Base-by-base conservation (phyloP, 2,888 invertebrate genomes). In the Leucoma salicis region DNA sequence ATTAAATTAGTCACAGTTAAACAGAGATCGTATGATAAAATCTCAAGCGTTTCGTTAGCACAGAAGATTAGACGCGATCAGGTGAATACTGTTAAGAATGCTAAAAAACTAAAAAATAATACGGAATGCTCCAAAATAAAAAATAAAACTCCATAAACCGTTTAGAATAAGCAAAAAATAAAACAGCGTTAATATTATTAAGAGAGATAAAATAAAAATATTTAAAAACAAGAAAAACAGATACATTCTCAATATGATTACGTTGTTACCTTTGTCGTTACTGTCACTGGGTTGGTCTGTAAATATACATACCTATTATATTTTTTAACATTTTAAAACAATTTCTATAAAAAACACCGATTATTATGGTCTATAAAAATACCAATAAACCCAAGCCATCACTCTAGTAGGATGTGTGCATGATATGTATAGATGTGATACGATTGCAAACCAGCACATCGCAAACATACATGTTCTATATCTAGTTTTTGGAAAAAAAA, bases 241-340 rank as follows among this genome's bases (percentile, higher is more conserved):
- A 59, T 57, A 57, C 67, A 61, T 65, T 58, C 55, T 52, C 56
- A 46, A 49, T 53, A 45, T n/a, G 10, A 31, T 44, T 42, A 46
- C 49, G 45, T 50, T 55, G 54, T 86, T 88, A 88, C 88, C 87
- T 88, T 85, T 81, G 53, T 70, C 76, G 57, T 82, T 83, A 65
- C 55, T 72, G 70, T 88, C 88, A 57, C 73, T 79, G 38, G 78
- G 74, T 41, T 82, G 70, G 85, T 76, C 88, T 88, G 88, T 52
- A 87, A 86, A 77, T 47, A 46, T 53, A 44, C 21, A 41, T 46
- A 32, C 10, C 3, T n/a, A 3, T 7, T 44, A 24, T 39, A 28
- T 44, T 37, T n/a, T 39, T 28, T 11, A 39, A 44, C 29, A 33
- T 35, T 40, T 31, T 24, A 31, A 29, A 21, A 24, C 14, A 31